phyloP scores from a whole-genome alignment of 2,888 invertebrate species.

The Seira sanloemensis region DNA sequence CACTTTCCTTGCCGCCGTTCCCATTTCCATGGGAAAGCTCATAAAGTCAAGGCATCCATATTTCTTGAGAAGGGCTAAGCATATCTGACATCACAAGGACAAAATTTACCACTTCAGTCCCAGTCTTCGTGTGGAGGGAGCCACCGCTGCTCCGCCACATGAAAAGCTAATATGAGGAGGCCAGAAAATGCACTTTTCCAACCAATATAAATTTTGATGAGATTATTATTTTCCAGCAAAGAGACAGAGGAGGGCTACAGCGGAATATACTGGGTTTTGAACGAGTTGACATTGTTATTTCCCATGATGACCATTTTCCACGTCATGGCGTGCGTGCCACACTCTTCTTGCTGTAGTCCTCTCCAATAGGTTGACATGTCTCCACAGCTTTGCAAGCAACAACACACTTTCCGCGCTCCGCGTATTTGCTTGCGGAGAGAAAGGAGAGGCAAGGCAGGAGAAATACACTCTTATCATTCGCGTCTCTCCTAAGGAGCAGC shows the following conservation, averaged over 20 bases:
- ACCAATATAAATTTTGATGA: background rate
- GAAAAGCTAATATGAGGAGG: background rate
- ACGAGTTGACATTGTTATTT: slow-evolving; percentile 18
- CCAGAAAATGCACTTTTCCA: slow-evolving; percentile 10
- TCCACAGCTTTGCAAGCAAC: background rate
- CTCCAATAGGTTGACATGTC: background rate
- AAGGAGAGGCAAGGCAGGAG: background rate
- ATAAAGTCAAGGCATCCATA: too few relatives aligned
- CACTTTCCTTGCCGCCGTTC: too few relatives aligned
- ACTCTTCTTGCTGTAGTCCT: background rate
- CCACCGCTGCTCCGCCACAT: background rate
- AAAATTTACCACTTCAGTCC: too few relatives aligned
- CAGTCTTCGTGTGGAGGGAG: too few relatives aligned
- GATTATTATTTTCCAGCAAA: background rate
- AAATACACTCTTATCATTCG: background rate
- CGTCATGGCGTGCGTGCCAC: slow-evolving; percentile 24
- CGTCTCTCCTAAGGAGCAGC: background rate
- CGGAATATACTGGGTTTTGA: background rate
- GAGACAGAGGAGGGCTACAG: background rate
- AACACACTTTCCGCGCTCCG: background rate
- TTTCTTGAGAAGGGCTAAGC: too few relatives aligned
- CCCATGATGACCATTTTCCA: slow-evolving; percentile 47
- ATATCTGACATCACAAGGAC: too few relatives aligned
- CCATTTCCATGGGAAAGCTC: too few relatives aligned
- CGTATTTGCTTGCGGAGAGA: background rate